These are phyloP conservation scores for Steinernema feltiae DNA, from an alignment of 1,140 invertebrate species.

Conservation along the genomic window DNA sequence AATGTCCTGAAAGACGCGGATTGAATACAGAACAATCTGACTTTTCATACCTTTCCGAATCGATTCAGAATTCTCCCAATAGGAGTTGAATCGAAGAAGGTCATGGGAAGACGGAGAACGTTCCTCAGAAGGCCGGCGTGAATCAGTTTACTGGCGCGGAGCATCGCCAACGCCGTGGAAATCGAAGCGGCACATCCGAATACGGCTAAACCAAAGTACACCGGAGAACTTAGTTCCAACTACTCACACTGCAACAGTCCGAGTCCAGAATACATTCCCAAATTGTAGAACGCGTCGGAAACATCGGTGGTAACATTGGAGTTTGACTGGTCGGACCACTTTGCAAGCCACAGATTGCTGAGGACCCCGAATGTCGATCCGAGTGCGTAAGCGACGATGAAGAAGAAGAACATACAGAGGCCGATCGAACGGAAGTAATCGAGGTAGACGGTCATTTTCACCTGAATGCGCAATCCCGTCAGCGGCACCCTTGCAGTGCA, in stretches of 20 bases:
- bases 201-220: neutral
- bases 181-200: neutral
- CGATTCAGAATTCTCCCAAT: constrained; percentile 71
- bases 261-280: neutral
- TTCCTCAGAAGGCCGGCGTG: neutral
- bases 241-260: neutral
- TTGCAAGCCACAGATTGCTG: neutral
- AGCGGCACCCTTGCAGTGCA: constrained; percentile 5
- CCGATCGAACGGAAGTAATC: constrained; percentile 21
- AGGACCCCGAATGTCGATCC: neutral
- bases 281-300: neutral
- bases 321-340: neutral
- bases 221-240: neutral
- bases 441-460: constrained; percentile 10
- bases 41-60: no score
- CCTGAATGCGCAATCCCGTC: neutral
- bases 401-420: constrained; percentile 16
- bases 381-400: neutral
- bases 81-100: constrained; percentile 66
- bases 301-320: neutral
- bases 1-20: no score
- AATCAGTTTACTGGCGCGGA: neutral
- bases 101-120: constrained; percentile 66
- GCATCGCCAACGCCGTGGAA: neutral
- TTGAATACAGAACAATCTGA: no score